Percentiles rank a stretch among this genome's conserved stretches.
Conservation (phyloP, 2,113 vertebrate species). For the Mustela nigripes region DNA sequence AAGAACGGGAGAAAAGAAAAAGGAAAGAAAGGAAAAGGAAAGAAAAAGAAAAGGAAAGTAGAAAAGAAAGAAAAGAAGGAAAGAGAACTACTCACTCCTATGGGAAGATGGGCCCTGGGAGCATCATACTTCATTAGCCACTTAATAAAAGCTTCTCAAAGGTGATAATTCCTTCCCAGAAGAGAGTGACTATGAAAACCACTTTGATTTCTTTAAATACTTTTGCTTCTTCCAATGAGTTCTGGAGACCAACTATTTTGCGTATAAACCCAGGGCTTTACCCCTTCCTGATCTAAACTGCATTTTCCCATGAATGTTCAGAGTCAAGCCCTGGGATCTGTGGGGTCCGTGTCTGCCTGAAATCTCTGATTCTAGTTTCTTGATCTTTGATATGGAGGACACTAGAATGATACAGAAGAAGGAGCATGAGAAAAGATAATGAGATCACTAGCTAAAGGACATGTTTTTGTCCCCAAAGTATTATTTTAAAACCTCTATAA, state of each 20-base stretch:
- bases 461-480: not conserved
- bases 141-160: constrained; percentile 1
- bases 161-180: not conserved
- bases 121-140: not conserved
- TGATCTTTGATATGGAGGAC: not conserved
- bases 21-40: too few relatives aligned
- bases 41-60: too few relatives aligned
- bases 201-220: not conserved
- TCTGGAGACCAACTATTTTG: not conserved
- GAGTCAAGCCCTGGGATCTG: not conserved
- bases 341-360: not conserved
- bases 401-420: not conserved
- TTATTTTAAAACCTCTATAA: not conserved
- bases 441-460: not conserved
- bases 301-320: not conserved
- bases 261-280: not conserved
- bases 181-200: not conserved
- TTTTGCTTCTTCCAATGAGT: not conserved
- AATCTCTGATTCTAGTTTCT: not conserved
- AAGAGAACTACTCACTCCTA: not conserved
- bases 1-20: too few relatives aligned
- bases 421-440: not conserved
- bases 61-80: not conserved
- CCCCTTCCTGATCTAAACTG: not conserved
- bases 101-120: not conserved